Conservation (phyloP, 2,888 invertebrate species). For the Cephus runcator region DNA sequence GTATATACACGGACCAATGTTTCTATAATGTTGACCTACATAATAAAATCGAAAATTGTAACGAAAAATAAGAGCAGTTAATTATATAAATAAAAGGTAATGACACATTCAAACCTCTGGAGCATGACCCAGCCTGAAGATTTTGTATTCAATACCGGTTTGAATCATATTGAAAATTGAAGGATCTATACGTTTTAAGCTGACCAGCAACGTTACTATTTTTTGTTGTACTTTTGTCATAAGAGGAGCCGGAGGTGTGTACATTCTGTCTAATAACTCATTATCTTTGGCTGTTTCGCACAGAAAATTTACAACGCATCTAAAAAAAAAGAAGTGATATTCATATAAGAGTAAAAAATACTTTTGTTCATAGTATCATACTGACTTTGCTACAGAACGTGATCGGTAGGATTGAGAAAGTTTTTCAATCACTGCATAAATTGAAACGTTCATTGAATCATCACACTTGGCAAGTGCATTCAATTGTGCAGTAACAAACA, state of each 20-base stretch:
- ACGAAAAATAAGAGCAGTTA: background rate
- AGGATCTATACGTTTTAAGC: constrained; percentile 52
- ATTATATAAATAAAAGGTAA: background rate
- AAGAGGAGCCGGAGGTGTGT: constrained; percentile 66
- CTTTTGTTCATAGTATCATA: constrained; percentile 12
- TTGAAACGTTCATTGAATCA: constrained; percentile 44
- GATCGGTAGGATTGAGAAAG: constrained; percentile 32
- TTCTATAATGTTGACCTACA: constrained; percentile 28
- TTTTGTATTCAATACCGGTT: constrained; percentile 44
- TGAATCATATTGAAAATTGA: constrained; percentile 38
- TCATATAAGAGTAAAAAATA: background rate
- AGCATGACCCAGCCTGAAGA: constrained; percentile 39
- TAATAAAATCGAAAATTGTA: constrained; percentile 17
- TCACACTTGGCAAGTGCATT: constrained; percentile 31
- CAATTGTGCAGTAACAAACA: constrained; percentile 41
- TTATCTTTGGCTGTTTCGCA: constrained; percentile 29
- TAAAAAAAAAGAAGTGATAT: constrained; percentile 28
- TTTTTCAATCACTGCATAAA: constrained; percentile 37
- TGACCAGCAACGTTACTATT: constrained; percentile 58
- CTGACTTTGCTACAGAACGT: constrained; percentile 46
- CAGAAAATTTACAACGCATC: constrained; percentile 46
- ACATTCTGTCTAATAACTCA: constrained; percentile 54
- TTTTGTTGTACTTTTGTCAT: constrained; percentile 64
- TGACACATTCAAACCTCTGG: constrained; percentile 9
- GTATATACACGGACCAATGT: constrained; percentile 45